A percentile compares a stretch with the other conserved stretches of the same genome.
Conservation (phyloP, 2,888 invertebrate species). For the Dasysyrphus albostriatus region DNA sequence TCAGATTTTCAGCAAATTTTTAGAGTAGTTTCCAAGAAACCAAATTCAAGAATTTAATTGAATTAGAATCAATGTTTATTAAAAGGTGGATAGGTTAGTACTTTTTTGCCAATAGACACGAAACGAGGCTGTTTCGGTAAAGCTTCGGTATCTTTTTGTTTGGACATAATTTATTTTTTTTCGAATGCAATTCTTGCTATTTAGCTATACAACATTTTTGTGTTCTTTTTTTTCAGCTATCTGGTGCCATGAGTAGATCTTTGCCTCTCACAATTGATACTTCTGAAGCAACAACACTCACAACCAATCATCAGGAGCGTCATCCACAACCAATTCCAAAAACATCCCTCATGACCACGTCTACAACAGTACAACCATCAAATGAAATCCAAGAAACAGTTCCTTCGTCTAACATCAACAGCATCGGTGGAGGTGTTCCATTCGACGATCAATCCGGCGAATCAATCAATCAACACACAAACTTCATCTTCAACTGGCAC, state of each 20-base stretch:
- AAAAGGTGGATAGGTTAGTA: too few relatives aligned
- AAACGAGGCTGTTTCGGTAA: too few relatives aligned
- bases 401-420: conserved; percentile 51
- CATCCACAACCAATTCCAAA: conserved; percentile 42
- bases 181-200: neutral
- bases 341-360: conserved; percentile 43
- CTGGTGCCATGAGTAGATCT: conserved; percentile 82
- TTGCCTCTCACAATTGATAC: conserved; percentile 83
- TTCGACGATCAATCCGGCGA: conserved; percentile 77
- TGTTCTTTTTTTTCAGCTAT: conserved; percentile 78
- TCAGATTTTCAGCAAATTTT: too few relatives aligned
- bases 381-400: conserved; percentile 61
- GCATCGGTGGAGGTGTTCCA: conserved; percentile 57
- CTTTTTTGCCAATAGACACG: too few relatives aligned
- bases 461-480: conserved; percentile 77
- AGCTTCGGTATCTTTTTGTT: too few relatives aligned
- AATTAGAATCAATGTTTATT: too few relatives aligned
- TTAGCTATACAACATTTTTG: neutral
- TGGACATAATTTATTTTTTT: too few relatives aligned
- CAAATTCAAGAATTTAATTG: too few relatives aligned
- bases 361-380: conserved; percentile 49
- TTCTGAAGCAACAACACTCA: conserved; percentile 77
- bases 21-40: too few relatives aligned
- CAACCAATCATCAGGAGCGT: conserved; percentile 28
- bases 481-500: conserved; percentile 79